These are phyloP conservation scores for Monoplex corrugatus DNA, from an alignment of 2,888 invertebrate species.

Conservation along the genomic window DNA sequence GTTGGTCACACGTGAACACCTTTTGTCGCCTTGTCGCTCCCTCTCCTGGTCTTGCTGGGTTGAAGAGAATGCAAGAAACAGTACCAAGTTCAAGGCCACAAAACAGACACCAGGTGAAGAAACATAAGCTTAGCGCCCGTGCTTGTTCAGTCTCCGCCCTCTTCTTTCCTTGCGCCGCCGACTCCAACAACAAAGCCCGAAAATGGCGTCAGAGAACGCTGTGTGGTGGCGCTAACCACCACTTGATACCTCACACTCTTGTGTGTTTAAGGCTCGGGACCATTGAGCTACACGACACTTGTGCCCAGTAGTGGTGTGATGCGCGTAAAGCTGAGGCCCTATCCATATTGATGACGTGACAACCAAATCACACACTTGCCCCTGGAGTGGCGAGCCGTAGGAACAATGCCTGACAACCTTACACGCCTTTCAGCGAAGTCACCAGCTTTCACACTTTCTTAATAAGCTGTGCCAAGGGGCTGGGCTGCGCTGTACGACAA, in stretches of 20 bases:
- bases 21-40: too few relatives aligned
- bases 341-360: not conserved
- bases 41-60: not conserved
- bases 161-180: not conserved
- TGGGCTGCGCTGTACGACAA: too few relatives aligned
- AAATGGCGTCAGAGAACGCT: too few relatives aligned
- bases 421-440: too few relatives aligned
- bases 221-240: not conserved
- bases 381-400: not conserved
- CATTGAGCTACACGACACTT: too few relatives aligned
- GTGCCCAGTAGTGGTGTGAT: too few relatives aligned
- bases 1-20: too few relatives aligned
- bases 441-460: too few relatives aligned
- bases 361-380: not conserved
- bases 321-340: too few relatives aligned
- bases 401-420: too few relatives aligned
- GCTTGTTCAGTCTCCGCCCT: not conserved
- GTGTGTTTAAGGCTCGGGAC: too few relatives aligned
- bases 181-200: not conserved
- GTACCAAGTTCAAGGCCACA: not conserved
- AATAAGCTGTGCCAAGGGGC: too few relatives aligned
- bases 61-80: not conserved
- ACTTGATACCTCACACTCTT: not conserved
- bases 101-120: not conserved
- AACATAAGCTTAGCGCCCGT: not conserved